A percentile compares a stretch with the other conserved stretches of the same genome.
These are phyloP conservation scores for Typhlichthys eigenmanni DNA, from an alignment of 2,797 vertebrate species.

Conservation along the genomic window DNA sequence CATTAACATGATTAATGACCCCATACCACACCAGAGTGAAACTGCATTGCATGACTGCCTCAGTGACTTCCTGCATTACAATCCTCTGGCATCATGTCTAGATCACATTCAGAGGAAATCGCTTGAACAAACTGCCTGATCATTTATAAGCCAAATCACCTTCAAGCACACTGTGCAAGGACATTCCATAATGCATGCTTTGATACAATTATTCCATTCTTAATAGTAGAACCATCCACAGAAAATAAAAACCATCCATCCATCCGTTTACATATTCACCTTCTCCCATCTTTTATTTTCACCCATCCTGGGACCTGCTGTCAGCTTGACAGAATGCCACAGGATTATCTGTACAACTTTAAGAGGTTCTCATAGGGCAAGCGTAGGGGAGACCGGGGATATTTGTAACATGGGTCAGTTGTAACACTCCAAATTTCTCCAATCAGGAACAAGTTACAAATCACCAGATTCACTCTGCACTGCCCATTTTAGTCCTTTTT, in stretches of 20 bases:
- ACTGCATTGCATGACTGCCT: slow-evolving; percentile 67
- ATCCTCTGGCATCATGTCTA: slow-evolving; percentile 54
- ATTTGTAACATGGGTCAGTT: too few species aligned
- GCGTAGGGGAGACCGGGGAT: too few species aligned
- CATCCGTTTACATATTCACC: too few species aligned
- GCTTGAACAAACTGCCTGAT: slow-evolving; percentile 79
- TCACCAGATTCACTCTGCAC: too few species aligned
- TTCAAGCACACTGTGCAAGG: slow-evolving; percentile 72
- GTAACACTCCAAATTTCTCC: too few species aligned
- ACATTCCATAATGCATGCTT: slow-evolving; percentile 54
- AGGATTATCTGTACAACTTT: slow-evolving; percentile 38
- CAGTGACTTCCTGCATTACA: slow-evolving; percentile 67
- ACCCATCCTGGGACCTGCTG: neutral
- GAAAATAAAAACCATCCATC: too few species aligned
- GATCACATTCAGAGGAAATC: slow-evolving; percentile 74
- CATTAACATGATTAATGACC: slow-evolving; percentile 46
- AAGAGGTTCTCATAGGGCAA: too few species aligned
- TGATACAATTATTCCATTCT: slow-evolving; percentile 16
- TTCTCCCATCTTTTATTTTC: neutral
- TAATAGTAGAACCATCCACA: too few species aligned
- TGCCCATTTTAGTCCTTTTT: too few species aligned
- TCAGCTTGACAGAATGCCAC: slow-evolving; percentile 33
- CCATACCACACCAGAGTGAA: slow-evolving; percentile 65
- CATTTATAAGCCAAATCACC: slow-evolving; percentile 73
- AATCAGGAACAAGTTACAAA: too few species aligned